Base-by-base conservation (phyloP, 2,113 vertebrate species). In the Neoarius graeffei region DNA sequence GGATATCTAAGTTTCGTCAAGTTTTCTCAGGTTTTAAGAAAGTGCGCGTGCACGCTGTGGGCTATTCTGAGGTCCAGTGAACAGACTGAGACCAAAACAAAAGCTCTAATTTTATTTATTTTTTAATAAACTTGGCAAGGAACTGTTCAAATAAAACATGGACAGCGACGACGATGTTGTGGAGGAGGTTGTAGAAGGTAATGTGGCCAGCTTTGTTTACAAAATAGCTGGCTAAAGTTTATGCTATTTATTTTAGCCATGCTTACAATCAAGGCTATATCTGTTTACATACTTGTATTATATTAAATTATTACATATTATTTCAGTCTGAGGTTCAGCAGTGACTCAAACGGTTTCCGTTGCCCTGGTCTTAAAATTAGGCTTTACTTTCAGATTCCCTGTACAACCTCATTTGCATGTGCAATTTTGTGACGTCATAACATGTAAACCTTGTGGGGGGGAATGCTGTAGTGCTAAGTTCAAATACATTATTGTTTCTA, bases 121-220 rank as follows among this genome's bases (percentile, higher is more conserved):
- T 42, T 42, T 42, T 42, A 42, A 42, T 42, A 42, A 42, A 42
- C 42, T 42, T 42, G 11, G 0, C 15, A 2, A 56, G 13, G 19
- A 80, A 57, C 25, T 54, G 52, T 27, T 80, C 30, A 0, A 19
- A 9, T 48, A 85, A 13, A 93, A 92, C 91, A 98, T 98, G 97
- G 97, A 98, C 89, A 98, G 97, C 93, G 97, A 98, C 88, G 97
- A 98, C 52, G 97, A 98, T 66, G 96, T 94, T 69, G 76, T 97
- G 90, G 97, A 98, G 85, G 97, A 98, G 92, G 93, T 95, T 1
- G 96, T 98, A 84, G 96, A 98, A 95, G 97, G 97, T 98, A 92
- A n/a, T 19, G 27, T 30, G 30, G 23, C n/a, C 17, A 20, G 74
- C 80, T 48, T n/a, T 74, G 35, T 86, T 35, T 57, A 59, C 57